Evolutionary conservation across 2,113 vertebrate species (phyloP).

Genomic region (Proterorhinus semilunaris): DNA sequence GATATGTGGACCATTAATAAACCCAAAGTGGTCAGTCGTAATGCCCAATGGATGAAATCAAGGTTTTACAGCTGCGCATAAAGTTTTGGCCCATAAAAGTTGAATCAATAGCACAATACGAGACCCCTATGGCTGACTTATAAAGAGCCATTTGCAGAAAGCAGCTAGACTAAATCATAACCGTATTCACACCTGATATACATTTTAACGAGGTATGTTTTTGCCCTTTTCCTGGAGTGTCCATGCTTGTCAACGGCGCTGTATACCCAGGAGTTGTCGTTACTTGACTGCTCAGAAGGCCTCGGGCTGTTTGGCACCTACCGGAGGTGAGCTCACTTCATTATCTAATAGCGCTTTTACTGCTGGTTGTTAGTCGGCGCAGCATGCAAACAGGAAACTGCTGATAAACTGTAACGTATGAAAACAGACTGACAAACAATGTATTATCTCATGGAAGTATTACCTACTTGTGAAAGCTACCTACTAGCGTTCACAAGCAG

Average conservation of each 20-base stretch:
- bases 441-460: constrained; percentile 12
- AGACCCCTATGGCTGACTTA: constrained; percentile 38
- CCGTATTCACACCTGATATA: constrained; percentile 27
- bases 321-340: constrained; percentile 61
- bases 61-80: constrained; percentile 59
- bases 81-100: constrained; percentile 57
- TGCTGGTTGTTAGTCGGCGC: constrained; percentile 38
- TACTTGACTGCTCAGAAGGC: constrained; percentile 64
- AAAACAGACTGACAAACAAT: constrained; percentile 23
- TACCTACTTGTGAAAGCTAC: background rate
- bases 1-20: constrained; percentile 58
- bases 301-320: constrained; percentile 64
- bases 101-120: constrained; percentile 51
- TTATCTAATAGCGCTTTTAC: constrained; percentile 68
- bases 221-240: constrained; percentile 48
- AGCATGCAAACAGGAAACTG: constrained; percentile 56
- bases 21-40: constrained; percentile 57
- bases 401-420: constrained; percentile 13
- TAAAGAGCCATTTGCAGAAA: constrained; percentile 38
- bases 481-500: no score
- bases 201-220: constrained; percentile 57
- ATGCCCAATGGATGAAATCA: constrained; percentile 61
- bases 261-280: constrained; percentile 63
- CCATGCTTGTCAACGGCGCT: constrained; percentile 50
- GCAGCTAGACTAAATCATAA: constrained; percentile 41